Base-by-base conservation (phyloP, 2,888 invertebrate genomes). In the Xestia rhomboidea region DNA sequence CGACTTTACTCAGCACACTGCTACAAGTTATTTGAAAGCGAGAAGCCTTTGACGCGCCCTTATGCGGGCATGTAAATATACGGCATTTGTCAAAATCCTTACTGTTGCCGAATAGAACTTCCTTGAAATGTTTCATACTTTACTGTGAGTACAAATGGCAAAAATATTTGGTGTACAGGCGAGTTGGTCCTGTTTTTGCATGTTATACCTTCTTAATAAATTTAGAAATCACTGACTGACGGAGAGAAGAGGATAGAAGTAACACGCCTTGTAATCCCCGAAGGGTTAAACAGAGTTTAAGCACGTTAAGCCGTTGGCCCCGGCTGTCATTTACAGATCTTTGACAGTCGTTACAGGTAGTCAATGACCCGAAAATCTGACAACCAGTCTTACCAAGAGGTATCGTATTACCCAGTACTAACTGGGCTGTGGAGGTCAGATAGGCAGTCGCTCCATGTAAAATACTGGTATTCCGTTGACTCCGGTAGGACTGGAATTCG, bases 1-100 rank as follows among this genome's bases (percentile, higher is more conserved):
- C 34, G 18, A 68, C 44, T 30, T 24, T 11, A 71, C 41, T 24
- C 13, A 67, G 63, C 67, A 73, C 68, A 73, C 57, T 46, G 68
- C 62, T 57, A 44, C 49, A 72, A 86, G 64, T 68, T 73, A 73
- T 76, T 73, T 76, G 63, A 64, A 73, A 84, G 8, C 64, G 34
- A 64, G 38, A 85, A 79, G 66, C 74, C 74, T 83, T 83, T 74
- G 64, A 74, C 13, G 2, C 41, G 13, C 38, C 54, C 73, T n/a
- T n/a, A 80, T 86, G 54, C 74, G 73, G 80, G 80, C 57, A 51
- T 46, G 60, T 76, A 79, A 76, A 83, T 83, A 83, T 18, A 30
- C 60, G 10, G n/a, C 46, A 80, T 83, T 77, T 74, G 80, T 46
- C 74, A 64, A 76, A 73, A 63, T 76, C 57, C 57, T 67, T 34